These are phyloP conservation scores for Aegotheles bennettii DNA, from an alignment of 2,113 vertebrate species.

Conservation along the genomic window DNA sequence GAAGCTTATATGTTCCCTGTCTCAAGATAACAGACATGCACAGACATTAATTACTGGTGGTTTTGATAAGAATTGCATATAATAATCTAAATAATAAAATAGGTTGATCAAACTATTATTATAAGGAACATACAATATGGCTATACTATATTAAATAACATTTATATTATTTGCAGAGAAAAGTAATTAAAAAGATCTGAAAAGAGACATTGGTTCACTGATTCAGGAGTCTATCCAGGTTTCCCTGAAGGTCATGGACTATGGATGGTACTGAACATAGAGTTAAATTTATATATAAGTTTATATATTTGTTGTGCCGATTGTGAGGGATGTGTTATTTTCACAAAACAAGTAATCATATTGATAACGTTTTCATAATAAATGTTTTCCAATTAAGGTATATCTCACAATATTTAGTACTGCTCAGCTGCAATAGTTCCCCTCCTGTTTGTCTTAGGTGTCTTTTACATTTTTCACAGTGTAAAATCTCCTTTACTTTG, in stretches of 20 bases:
- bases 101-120: neutral
- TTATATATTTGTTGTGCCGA: neutral
- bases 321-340: rapidly evolving
- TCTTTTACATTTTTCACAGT: neutral
- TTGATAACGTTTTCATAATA: neutral
- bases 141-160: neutral
- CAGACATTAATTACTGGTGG: neutral
- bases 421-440: neutral
- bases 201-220: neutral
- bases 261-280: neutral
- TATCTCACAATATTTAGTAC: neutral
- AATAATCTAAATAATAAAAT: neutral
- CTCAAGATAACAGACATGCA: neutral
- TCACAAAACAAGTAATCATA: neutral
- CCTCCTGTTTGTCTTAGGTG: neutral
- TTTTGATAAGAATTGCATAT: neutral
- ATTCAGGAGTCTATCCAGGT: neutral
- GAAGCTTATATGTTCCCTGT: neutral
- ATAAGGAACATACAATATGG: neutral
- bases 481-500: neutral
- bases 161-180: neutral
- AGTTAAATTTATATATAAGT: neutral
- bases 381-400: neutral
- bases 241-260: neutral
- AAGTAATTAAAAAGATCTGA: neutral